A percentile compares a stretch with the other conserved stretches of the same genome.
Conservation (phyloP, 2,888 invertebrate species). For the Cinara cedri region DNA sequence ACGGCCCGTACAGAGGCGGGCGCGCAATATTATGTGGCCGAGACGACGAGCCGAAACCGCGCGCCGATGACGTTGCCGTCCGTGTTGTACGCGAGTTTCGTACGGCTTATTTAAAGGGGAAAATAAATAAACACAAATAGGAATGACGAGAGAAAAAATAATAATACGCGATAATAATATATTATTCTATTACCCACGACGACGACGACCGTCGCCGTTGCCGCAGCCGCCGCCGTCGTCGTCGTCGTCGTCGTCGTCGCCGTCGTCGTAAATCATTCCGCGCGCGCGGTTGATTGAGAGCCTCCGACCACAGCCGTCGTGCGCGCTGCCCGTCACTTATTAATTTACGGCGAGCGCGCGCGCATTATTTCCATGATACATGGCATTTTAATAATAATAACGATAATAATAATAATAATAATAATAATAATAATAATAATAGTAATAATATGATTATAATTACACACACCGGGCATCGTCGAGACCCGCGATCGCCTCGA, state of each 20-base stretch:
- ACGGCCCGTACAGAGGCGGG: too few species aligned
- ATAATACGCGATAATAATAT: not conserved
- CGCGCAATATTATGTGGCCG: too few species aligned
- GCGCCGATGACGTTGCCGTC: too few species aligned
- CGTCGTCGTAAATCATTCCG: slow-evolving; percentile 26
- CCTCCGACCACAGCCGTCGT: not conserved
- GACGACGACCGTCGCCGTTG: not conserved
- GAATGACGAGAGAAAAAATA: not conserved
- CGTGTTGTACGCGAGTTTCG: not conserved
- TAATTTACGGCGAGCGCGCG: slow-evolving; percentile 17
- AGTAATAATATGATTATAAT: too few species aligned
- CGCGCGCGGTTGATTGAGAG: slow-evolving; percentile 21
- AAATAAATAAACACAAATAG: not conserved
- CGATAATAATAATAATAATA: too few species aligned
- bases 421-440: too few species aligned
- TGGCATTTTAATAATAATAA: not conserved
- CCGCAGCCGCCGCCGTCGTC: not conserved
- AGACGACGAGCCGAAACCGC: not conserved
- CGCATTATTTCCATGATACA: not conserved
- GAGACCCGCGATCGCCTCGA: too few species aligned
- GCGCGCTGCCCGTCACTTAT: slow-evolving; percentile 2
- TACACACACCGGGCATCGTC: too few species aligned
- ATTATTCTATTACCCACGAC: not conserved
- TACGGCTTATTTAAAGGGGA: not conserved
- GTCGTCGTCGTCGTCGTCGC: not conserved